Evolutionary conservation across 64 coral and sea anemone species (phyloP).

Genomic region (Porites lutea): DNA sequence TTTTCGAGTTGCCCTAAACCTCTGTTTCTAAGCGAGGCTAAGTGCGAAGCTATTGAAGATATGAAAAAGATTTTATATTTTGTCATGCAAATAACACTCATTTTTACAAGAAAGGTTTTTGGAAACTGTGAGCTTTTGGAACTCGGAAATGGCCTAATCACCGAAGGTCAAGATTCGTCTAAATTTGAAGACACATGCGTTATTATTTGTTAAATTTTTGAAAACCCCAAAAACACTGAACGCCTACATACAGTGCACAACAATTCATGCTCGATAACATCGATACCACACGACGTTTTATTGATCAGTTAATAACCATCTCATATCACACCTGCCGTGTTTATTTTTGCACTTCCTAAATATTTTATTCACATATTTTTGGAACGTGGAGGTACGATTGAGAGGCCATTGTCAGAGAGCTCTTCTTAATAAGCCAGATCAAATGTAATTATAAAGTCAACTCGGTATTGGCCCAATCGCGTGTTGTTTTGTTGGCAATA

Average conservation of each 20-base stretch:
- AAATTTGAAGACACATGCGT: no score
- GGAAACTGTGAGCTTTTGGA: no score
- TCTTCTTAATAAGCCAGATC: neutral
- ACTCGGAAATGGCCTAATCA: no score
- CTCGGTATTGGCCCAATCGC: neutral
- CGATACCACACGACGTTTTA: neutral
- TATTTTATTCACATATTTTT: slow-evolving; percentile 4
- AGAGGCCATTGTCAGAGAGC: neutral
- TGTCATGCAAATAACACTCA: no score
- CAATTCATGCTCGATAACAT: neutral
- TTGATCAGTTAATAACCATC: neutral
- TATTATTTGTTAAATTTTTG: neutral
- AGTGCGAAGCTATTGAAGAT: no score
- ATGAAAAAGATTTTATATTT: no score
- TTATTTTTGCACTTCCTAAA: neutral
- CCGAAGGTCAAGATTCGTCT: no score
- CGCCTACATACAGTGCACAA: neutral
- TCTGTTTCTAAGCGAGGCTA: no score
- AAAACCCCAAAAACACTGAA: neutral
- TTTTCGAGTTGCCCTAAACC: no score
- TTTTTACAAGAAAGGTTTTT: no score
- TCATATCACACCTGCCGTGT: neutral
- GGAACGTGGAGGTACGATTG: neutral
- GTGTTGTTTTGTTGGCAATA: slow-evolving; percentile 1
- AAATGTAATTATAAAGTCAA: neutral